phyloP scores from a whole-genome alignment of 2,113 vertebrate genomes.

The Tragelaphus strepsiceros region DNA sequence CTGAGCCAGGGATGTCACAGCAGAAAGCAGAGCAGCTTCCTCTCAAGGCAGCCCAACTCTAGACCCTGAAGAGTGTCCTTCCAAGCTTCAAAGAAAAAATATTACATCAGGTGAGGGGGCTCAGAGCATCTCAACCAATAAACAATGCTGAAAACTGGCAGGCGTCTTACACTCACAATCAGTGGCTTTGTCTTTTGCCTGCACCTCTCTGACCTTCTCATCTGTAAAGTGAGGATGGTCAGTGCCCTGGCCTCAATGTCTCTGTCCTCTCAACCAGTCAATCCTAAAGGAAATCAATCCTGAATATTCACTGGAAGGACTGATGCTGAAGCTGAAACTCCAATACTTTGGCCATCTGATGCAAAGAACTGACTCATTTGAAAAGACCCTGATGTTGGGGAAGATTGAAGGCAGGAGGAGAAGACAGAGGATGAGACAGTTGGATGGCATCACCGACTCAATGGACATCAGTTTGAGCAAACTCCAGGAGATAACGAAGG shows the following conservation, averaged over 20 bases:
- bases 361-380: background rate
- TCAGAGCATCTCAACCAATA: background rate
- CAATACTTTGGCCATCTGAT: background rate
- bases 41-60: background rate
- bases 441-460: background rate
- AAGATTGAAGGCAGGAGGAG: background rate
- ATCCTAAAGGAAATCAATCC: background rate
- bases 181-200: background rate
- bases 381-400: background rate
- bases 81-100: background rate
- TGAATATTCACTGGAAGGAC: background rate
- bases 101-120: no score
- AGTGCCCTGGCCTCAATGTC: background rate
- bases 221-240: background rate
- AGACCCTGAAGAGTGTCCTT: background rate
- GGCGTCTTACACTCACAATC: accelerated
- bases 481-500: background rate
- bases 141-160: accelerated
- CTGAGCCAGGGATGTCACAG: accelerated
- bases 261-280: background rate
- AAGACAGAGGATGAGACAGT: background rate
- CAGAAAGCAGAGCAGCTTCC: background rate
- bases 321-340: background rate
- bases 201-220: background rate
- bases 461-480: background rate